A percentile compares a stretch with the other conserved stretches of the same genome.
Evolutionary conservation across 2,888 invertebrate genomes (phyloP).

Genomic region (Agrochola circellaris): DNA sequence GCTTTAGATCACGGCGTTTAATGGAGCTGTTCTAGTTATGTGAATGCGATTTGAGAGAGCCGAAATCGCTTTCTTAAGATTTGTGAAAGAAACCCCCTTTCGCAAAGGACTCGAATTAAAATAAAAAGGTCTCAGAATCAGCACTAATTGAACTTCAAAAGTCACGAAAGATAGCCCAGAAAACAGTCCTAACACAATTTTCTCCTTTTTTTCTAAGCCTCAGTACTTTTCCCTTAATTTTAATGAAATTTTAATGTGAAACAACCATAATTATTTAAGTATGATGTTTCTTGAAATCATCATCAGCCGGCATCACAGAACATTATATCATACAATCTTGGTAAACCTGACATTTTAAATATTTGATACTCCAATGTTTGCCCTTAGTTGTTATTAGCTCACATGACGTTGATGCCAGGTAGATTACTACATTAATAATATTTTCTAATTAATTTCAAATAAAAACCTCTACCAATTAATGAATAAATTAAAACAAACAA

Average conservation of each 20-base stretch:
- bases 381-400: neutral
- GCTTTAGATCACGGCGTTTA: conserved; percentile 13
- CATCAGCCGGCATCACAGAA: neutral
- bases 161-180: neutral
- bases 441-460: neutral
- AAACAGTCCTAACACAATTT: too few relatives aligned
- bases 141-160: neutral
- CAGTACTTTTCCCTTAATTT: too few relatives aligned
- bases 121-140: neutral
- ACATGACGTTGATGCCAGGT: neutral
- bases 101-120: neutral
- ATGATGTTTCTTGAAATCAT: neutral
- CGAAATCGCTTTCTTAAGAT: neutral
- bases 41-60: neutral
- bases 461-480: neutral
- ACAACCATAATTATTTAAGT: neutral
- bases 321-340: too few relatives aligned
- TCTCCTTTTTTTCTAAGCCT: too few relatives aligned
- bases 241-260: neutral
- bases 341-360: neutral
- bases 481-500: conserved; percentile 6
- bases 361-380: neutral
- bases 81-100: neutral
- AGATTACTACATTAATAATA: too few relatives aligned
- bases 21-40: conserved; percentile 4